Base-by-base conservation (phyloP, 2,888 invertebrate species). In the Myathropa florea region DNA sequence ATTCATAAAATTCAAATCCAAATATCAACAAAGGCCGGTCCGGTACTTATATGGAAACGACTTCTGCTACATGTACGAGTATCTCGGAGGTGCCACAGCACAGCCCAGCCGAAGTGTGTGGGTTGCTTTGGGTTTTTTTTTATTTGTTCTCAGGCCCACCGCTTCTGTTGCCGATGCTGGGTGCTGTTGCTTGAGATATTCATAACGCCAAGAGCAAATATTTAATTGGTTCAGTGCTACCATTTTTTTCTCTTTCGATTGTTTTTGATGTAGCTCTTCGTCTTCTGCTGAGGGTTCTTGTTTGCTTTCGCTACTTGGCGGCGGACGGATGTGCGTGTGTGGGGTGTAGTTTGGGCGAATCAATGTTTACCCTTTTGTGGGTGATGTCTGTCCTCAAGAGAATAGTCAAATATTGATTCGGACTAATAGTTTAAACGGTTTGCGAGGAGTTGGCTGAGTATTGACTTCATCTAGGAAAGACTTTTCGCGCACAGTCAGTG, bases 181-280 rank as follows among this genome's bases (percentile, higher is more conserved):
- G n/a, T n/a, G n/a, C n/a, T n/a, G n/a, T n/a, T 0, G 46, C 46
- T 68, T 71, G 79, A 26, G 65, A 63, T 83, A 77, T 70, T 80
- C 75, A 88, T 76, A 83, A 70, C 24, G 73, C 59, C 78, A 60
- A 65, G 68, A 75, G 71, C 75, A 73, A 83, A 86, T 86, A 83
- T 86, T 86, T 86, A 86, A 86, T 86, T 83, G 78, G 83, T 65
- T 83, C 83, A 83, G 73, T 67, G 71, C 72, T 78, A 61, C 63
- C 71, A 77, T 24, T 60, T 65, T 72, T 72, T 65, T 21, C 18
- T 59, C 46, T 46, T 24, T 33, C 26, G 7, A 14, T n/a, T 76
- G 6, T 33, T 60, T 12, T 26, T 64, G 24, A 9, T 26, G 33
- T 18, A 18, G 24, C 24, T 57, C 18, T 18, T 18, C 18, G 23